phyloP scores from a whole-genome alignment of 2,888 invertebrate species.

The Zeuzera pyrina region DNA sequence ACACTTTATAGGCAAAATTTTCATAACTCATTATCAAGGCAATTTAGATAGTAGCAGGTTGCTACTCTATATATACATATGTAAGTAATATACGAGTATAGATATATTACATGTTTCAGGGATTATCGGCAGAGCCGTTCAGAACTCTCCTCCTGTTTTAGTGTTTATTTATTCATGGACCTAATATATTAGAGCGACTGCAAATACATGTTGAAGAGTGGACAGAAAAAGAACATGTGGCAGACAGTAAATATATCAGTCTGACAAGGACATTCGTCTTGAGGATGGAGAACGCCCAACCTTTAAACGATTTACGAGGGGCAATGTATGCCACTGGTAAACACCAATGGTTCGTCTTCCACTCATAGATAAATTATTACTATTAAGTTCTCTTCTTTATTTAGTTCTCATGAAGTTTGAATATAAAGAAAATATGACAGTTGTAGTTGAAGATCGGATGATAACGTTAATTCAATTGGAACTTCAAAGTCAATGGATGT shows the following conservation, averaged over 20 bases:
- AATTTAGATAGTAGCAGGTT: no score
- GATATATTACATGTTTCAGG: no score
- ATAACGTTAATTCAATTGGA: no score
- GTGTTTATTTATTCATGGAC: slow-evolving; percentile 27
- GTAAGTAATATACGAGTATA: background rate
- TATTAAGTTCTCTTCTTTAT: no score
- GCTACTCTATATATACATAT: background rate
- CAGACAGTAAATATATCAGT: slow-evolving; percentile 65
- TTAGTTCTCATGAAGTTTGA: no score
- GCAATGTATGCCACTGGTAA: slow-evolving; percentile 43
- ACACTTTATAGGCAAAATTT: no score
- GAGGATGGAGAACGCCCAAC: slow-evolving; percentile 62
- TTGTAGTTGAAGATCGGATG: no score
- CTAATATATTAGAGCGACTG: slow-evolving; percentile 30
- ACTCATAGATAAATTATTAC: no score
- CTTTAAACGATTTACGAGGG: slow-evolving; percentile 70
- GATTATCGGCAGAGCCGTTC: no score
- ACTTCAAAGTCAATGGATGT: no score
- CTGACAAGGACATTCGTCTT: slow-evolving; percentile 65
- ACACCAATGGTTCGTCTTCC: no score
- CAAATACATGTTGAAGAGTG: slow-evolving; percentile 48
- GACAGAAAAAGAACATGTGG: slow-evolving; percentile 38
- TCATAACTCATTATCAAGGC: slow-evolving; percentile 5
- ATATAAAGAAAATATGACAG: no score
- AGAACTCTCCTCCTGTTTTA: slow-evolving; percentile 24